A percentile compares a stretch with the other conserved stretches of the same genome.
These are phyloP conservation scores for Luperina testacea DNA, from an alignment of 2,888 invertebrate species.

Conservation along the genomic window DNA sequence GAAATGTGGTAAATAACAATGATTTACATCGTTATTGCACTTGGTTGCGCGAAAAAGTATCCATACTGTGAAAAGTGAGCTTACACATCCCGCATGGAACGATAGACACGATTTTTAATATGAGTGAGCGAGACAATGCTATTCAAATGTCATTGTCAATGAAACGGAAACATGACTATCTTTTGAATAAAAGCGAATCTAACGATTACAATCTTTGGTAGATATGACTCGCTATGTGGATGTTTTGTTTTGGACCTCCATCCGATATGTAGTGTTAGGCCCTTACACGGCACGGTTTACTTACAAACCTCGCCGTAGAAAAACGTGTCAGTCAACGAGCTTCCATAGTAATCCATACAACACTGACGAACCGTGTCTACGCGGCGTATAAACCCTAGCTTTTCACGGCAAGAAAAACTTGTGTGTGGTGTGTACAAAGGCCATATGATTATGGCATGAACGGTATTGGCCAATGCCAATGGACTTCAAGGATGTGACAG, in stretches of 20 bases:
- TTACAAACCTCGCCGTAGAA: neutral
- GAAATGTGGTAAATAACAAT: neutral
- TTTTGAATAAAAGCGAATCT: neutral
- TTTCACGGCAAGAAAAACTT: neutral
- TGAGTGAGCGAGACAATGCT: neutral
- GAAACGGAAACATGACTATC: neutral
- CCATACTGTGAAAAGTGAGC: neutral
- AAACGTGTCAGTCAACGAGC: neutral
- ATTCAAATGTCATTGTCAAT: neutral
- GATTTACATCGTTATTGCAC: neutral
- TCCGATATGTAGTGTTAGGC: neutral
- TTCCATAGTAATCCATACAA: neutral
- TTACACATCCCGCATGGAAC: neutral
- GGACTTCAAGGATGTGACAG: conserved; percentile 3
- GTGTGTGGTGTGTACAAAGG: neutral
- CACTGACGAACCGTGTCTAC: neutral
- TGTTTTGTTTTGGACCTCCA: neutral
- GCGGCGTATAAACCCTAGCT: neutral
- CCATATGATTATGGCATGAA: neutral
- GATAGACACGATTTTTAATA: neutral
- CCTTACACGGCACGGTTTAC: neutral
- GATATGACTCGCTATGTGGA: neutral
- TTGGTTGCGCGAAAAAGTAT: neutral
- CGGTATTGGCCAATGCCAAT: neutral
- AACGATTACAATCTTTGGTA: neutral